Percentiles rank a stretch among this genome's conserved stretches.
phyloP scores from a whole-genome alignment of 2,797 vertebrate genomes.

The Pangasius mekongensis region DNA sequence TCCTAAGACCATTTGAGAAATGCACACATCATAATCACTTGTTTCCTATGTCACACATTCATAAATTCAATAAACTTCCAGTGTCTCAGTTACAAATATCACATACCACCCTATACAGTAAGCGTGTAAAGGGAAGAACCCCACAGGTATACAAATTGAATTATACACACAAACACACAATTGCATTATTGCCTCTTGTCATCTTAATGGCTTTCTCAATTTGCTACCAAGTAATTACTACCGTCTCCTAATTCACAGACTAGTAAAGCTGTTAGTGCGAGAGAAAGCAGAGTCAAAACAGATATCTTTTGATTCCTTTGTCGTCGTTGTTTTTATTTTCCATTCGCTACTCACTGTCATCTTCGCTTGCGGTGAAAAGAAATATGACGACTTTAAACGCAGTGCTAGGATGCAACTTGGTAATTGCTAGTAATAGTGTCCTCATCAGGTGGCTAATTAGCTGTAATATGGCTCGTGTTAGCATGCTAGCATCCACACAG shows the following conservation, averaged over 20 bases:
- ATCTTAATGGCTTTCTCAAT: slow-evolving; percentile 60
- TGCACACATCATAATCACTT: neutral
- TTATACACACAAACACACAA: slow-evolving; percentile 55
- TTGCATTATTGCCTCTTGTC: slow-evolving; percentile 53
- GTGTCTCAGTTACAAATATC: slow-evolving; percentile 15
- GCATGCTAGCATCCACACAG: slow-evolving; percentile 58
- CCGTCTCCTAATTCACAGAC: slow-evolving; percentile 58
- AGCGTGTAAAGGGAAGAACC: slow-evolving; percentile 25
- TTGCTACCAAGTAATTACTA: slow-evolving; percentile 60
- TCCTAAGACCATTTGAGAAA: slow-evolving; percentile 10
- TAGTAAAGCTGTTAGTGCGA: slow-evolving; percentile 49
- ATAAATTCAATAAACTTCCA: neutral
- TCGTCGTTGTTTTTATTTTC: slow-evolving; percentile 38
- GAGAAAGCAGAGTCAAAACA: slow-evolving; percentile 47
- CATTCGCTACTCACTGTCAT: slow-evolving; percentile 35
- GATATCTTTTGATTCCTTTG: slow-evolving; percentile 51
- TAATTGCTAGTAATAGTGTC: slow-evolving; percentile 75
- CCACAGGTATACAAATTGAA: slow-evolving; percentile 49
- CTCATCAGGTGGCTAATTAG: slow-evolving; percentile 77
- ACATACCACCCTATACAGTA: slow-evolving; percentile 1
- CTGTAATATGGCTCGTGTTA: slow-evolving; percentile 70
- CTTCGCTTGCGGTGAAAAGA: slow-evolving; percentile 48
- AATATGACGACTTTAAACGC: slow-evolving; percentile 60
- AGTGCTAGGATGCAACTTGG: slow-evolving; percentile 68
- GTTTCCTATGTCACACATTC: neutral